phyloP scores from a whole-genome alignment of 2,888 invertebrate genomes.

The Stenoptilia bipunctidactyla region DNA sequence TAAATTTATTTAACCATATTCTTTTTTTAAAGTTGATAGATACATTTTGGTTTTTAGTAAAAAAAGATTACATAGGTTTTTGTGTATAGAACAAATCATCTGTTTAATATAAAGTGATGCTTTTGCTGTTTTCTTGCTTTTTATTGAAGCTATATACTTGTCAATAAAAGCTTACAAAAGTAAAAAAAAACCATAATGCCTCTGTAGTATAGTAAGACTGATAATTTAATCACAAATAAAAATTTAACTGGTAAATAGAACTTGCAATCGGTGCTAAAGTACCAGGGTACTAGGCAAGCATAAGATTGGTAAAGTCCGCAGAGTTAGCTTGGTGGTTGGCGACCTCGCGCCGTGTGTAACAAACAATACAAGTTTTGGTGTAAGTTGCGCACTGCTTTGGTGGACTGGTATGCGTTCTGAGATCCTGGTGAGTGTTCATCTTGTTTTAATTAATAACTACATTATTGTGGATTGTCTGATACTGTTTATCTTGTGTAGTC shows the following conservation, averaged over 20 bases:
- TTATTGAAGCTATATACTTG: no score
- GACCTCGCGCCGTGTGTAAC: constrained; percentile 56
- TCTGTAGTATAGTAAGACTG: no score
- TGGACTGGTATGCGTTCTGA: constrained; percentile 66
- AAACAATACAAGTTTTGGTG: constrained; percentile 38
- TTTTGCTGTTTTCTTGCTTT: no score
- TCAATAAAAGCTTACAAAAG: no score
- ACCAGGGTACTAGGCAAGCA: constrained; percentile 60
- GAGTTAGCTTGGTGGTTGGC: constrained; percentile 62
- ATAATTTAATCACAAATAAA: no score
- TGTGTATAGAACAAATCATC: no score
- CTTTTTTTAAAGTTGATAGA: no score
- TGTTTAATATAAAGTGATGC: no score
- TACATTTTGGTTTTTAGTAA: no score
- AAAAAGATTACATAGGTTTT: no score
- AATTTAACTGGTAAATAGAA: constrained; percentile 7
- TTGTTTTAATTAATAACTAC: constrained; percentile 46
- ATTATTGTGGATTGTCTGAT: constrained; percentile 29
- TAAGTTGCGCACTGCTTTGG: constrained; percentile 69
- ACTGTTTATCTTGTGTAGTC: neutral
- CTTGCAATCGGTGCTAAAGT: constrained; percentile 33
- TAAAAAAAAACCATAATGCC: no score
- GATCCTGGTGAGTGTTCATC: constrained; percentile 66
- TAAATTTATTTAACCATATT: no score
- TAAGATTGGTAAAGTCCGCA: constrained; percentile 65